phyloP scores from a whole-genome alignment of 2,888 invertebrate genomes.

The Cyrtodaria siliqua region DNA sequence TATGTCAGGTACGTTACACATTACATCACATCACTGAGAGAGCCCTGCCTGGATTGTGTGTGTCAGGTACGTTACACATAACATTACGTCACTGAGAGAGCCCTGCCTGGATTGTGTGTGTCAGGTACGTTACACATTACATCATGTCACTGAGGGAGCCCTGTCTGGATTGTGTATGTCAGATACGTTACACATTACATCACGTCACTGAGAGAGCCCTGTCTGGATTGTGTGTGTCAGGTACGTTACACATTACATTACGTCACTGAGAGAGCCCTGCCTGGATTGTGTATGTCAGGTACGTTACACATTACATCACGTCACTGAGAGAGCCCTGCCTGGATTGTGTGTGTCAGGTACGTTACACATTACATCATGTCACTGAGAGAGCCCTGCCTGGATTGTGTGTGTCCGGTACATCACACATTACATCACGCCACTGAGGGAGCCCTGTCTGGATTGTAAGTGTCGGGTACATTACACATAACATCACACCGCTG shows the following conservation, averaged over 20 bases:
- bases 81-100: slow-evolving; percentile 68
- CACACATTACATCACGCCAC: no score
- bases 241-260: slow-evolving; percentile 59
- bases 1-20: no score
- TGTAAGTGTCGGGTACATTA: slow-evolving; percentile 76
- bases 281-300: slow-evolving; percentile 77
- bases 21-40: slow-evolving; percentile 68
- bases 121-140: no score
- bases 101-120: slow-evolving; percentile 82
- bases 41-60: slow-evolving; percentile 75
- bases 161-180: slow-evolving; percentile 77
- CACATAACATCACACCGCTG: no score
- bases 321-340: slow-evolving; percentile 78
- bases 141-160: slow-evolving; percentile 70
- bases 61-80: slow-evolving; percentile 68
- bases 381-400: slow-evolving; percentile 71
- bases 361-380: no score
- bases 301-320: neutral
- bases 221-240: slow-evolving; percentile 76
- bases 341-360: no score
- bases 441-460: slow-evolving; percentile 71
- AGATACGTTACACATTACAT: slow-evolving; percentile 22
- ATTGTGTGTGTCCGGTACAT: slow-evolving; percentile 77
- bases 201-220: slow-evolving; percentile 69
- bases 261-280: slow-evolving; percentile 72